phyloP scores from a whole-genome alignment of 2,797 vertebrate species.

The Steatocranus sp. region DNA sequence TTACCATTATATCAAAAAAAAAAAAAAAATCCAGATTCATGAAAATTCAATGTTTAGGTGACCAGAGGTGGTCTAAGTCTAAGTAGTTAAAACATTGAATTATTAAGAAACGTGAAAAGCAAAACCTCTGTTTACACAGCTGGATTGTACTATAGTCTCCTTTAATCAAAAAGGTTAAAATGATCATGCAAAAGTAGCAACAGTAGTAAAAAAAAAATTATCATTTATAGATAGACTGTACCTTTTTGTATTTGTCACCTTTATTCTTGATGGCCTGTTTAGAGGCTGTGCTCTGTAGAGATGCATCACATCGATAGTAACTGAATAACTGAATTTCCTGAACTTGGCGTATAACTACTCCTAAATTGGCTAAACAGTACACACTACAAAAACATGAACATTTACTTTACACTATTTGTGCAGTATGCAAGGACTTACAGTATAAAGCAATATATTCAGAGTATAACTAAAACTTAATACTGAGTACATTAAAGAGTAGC shows the following conservation, averaged over 20 bases:
- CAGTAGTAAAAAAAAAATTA: not conserved
- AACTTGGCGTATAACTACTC: accelerated
- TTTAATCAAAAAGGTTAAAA: not conserved
- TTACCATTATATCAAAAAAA: not conserved
- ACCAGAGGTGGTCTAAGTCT: not conserved
- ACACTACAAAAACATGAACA: not conserved
- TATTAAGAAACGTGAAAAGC: not conserved
- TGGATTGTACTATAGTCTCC: not conserved
- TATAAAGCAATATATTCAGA: not conserved
- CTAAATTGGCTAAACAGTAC: not conserved
- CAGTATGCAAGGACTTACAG: not conserved
- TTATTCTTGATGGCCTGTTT: not conserved
- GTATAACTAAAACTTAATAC: constrained; percentile 41
- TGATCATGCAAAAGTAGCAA: not conserved
- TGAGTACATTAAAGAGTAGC: not conserved
- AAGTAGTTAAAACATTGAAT: not conserved
- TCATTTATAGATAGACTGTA: not conserved
- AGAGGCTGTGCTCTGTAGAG: constrained; percentile 1
- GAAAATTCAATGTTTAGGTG: not conserved
- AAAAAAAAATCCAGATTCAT: not conserved
- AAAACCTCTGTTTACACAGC: not conserved
- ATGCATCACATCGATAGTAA: not conserved
- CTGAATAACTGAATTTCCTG: not conserved
- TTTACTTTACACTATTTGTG: not conserved
- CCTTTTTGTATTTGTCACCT: constrained; percentile 1